These are phyloP conservation scores for Hystrix brachyura DNA, from an alignment of 2,113 vertebrate species.

Conservation along the genomic window DNA sequence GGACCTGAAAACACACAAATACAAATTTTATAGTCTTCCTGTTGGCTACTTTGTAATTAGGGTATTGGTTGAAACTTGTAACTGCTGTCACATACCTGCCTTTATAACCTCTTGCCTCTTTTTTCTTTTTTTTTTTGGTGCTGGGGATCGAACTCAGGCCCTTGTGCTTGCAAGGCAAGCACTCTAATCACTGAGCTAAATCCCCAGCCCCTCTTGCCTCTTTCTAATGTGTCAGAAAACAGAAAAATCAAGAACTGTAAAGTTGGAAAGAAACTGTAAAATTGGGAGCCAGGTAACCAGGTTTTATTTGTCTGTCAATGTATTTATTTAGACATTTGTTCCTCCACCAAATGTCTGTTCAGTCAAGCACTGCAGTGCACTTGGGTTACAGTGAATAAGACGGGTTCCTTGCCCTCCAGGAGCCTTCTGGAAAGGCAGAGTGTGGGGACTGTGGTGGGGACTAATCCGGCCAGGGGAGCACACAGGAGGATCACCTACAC, in stretches of 20 bases:
- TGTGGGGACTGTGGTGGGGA: accelerated
- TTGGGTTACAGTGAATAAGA: not conserved
- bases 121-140: not conserved
- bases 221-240: not conserved
- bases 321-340: slow-evolving; percentile 57
- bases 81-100: slow-evolving; percentile 2
- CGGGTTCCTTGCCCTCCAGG: not conserved
- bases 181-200: too few species aligned
- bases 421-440: not conserved
- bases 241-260: not conserved
- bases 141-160: too few species aligned
- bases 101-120: slow-evolving; percentile 5
- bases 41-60: slow-evolving; percentile 60
- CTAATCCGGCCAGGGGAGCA: not conserved
- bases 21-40: slow-evolving; percentile 29
- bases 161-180: too few species aligned
- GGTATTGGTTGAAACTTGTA: slow-evolving; percentile 60
- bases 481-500: not conserved
- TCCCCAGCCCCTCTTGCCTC: not conserved
- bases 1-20: slow-evolving; percentile 9
- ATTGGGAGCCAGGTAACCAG: slow-evolving; percentile 9
- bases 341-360: not conserved
- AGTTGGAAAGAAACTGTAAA: slow-evolving; percentile 36
- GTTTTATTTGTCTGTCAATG: slow-evolving; percentile 40
- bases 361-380: not conserved